Base-by-base conservation (phyloP, 2,888 invertebrate genomes). In the Phorcus lineatus region DNA sequence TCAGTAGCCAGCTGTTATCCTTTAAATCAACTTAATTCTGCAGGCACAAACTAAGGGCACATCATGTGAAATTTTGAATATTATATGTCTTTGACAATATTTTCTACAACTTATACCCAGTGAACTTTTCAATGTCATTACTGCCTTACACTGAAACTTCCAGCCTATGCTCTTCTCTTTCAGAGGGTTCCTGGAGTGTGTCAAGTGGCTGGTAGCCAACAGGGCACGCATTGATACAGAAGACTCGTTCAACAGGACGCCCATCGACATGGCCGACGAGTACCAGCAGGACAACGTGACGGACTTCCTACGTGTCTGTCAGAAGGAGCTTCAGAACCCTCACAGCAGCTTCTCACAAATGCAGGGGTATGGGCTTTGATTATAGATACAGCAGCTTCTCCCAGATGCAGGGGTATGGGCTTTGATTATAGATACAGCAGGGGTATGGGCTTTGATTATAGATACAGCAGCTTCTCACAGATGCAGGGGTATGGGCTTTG, bases 151-250 rank as follows among this genome's bases (percentile, higher is more conserved):
- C n/a, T 54, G 31, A 17, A 6, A 36, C 7, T 7, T 22, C 17
- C 57, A 47, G 47, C 11, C 1, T 24, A 19, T 19, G 7, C 53
- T 55, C 79, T 11, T 81, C 7, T 76, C 57, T 82, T 83, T 53
- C 85, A 92, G 92, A 76, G 91, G 91, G 19, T 89, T 91, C 81
- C 75, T 91, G 78, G 89, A 91, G 77, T 90, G 89, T 84, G 90
- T 90, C 6, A 91, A 90, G 82, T 92, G 91, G 91, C 85, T 92
- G 82, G 89, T 91, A 74, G 91, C 90, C 9, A 91, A 92, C 82
- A 79, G 88, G 11, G 88, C 90, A 0, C 81, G 82, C 16, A 70
- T 92, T 6, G 85, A 86, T 24, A 87, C 83, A 0, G 86, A 86
- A 74, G 91, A 91, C 83, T 84, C 82, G 62, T 84, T 88, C 79